phyloP scores from a whole-genome alignment of 2,888 invertebrate genomes.

The Unio pictorum region DNA sequence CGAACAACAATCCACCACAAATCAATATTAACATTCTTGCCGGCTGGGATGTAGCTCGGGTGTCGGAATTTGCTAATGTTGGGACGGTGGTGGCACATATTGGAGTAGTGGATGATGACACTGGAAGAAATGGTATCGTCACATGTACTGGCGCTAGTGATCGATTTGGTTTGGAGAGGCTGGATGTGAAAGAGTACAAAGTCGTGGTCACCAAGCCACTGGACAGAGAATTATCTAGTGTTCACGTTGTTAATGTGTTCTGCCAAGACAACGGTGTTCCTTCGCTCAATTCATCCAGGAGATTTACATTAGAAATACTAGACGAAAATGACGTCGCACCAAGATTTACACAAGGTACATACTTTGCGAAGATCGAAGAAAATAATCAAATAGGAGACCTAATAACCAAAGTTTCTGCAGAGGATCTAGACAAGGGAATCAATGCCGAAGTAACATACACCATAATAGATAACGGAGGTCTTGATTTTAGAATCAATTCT shows the following conservation, averaged over 20 bases:
- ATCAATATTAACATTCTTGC: conserved; percentile 50
- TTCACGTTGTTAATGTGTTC: conserved; percentile 72
- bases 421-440: conserved; percentile 76
- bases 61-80: conserved; percentile 89
- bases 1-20: conserved; percentile 57
- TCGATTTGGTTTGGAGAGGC: conserved; percentile 42
- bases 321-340: conserved; percentile 96
- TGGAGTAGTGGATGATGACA: conserved; percentile 85
- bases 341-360: conserved; percentile 76
- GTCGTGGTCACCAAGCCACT: conserved; percentile 71
- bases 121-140: conserved; percentile 87
- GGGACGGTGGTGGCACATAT: conserved; percentile 82
- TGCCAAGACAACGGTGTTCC: conserved; percentile 74
- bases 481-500: conserved; percentile 12
- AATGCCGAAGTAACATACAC: conserved; percentile 40
- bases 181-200: conserved; percentile 54
- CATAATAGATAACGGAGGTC: conserved; percentile 78
- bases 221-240: conserved; percentile 43
- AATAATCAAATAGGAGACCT: conserved; percentile 60
- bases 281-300: conserved; percentile 24
- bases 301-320: conserved; percentile 73
- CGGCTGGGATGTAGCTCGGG: conserved; percentile 49
- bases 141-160: conserved; percentile 32
- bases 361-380: conserved; percentile 33
- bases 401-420: conserved; percentile 87